Conservation (phyloP, 2,797 vertebrate species). For the Esox lucius region DNA sequence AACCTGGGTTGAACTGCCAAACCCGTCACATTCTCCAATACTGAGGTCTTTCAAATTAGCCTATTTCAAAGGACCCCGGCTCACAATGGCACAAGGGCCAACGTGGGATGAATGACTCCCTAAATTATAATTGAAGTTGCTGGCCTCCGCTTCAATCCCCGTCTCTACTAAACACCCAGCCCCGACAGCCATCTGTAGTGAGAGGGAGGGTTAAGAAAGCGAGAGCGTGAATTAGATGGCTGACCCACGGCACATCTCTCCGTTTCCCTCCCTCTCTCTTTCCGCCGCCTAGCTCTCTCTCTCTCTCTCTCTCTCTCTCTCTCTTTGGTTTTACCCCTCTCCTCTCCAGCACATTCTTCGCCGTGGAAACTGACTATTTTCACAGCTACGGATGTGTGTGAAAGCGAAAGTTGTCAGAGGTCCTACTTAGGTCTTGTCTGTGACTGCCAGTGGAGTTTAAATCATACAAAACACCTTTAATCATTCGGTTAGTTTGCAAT, state of each 20-base stretch:
- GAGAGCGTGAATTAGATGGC: too few species aligned
- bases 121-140: background rate
- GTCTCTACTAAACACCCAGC: background rate
- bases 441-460: background rate
- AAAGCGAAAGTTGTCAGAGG: background rate
- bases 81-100: background rate
- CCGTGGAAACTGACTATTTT: background rate
- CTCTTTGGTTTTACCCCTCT: background rate
- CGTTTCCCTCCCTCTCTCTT: too few species aligned
- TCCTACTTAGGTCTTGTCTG: background rate
- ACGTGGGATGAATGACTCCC: background rate
- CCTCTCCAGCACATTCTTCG: background rate
- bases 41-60: background rate
- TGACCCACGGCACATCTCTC: background rate
- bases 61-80: background rate
- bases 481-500: too few species aligned
- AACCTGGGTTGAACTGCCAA: background rate
- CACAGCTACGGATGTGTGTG: background rate
- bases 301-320: background rate
- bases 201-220: too few species aligned
- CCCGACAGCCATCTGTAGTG: background rate
- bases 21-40: background rate
- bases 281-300: background rate
- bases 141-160: background rate
- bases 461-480: slow-evolving; percentile 1